Percentiles rank a stretch among this genome's conserved stretches.
Conservation (phyloP, 1,140 invertebrate species). For the Apis cerana region DNA sequence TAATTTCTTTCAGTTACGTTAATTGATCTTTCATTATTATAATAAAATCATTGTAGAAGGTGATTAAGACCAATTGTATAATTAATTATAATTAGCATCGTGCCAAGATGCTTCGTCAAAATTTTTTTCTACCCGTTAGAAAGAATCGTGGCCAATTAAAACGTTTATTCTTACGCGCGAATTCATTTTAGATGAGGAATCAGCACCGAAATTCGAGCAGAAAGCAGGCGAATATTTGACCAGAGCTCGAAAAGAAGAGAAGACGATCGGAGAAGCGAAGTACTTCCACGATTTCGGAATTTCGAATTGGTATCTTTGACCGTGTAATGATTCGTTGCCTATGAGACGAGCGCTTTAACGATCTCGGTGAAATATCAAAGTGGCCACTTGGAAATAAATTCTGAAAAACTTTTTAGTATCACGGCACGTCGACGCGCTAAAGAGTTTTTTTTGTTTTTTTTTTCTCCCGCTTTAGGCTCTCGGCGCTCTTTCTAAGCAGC, state of each 20-base stretch:
- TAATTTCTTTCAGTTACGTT: not conserved
- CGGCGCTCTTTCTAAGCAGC: slow-evolving; percentile 11
- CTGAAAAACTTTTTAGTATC: slow-evolving; percentile 26
- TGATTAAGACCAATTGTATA: not conserved
- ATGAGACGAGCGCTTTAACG: slow-evolving; percentile 6
- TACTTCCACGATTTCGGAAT: not conserved
- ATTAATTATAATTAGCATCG: not conserved
- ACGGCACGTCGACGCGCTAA: not conserved
- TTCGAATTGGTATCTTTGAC: slow-evolving; percentile 1
- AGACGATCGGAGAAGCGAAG: too few relatives aligned
- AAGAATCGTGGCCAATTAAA: too few relatives aligned
- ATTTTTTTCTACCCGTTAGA: too few relatives aligned
- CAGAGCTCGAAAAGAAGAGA: not conserved
- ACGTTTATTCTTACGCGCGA: too few relatives aligned
- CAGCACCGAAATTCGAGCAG: not conserved
- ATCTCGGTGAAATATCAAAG: slow-evolving; percentile 11
- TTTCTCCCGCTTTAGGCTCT: too few relatives aligned
- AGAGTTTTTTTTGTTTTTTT: slow-evolving; percentile 4
- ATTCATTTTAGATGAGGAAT: not conserved
- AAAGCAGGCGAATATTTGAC: not conserved
- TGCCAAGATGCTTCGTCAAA: too few relatives aligned
- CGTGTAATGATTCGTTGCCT: slow-evolving; percentile 17
- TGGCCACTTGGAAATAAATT: slow-evolving; percentile 37
- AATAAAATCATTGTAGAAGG: not conserved
- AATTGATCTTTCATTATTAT: not conserved